Conservation (phyloP, 2,113 vertebrate genomes). For the Eurystomus gularis region DNA sequence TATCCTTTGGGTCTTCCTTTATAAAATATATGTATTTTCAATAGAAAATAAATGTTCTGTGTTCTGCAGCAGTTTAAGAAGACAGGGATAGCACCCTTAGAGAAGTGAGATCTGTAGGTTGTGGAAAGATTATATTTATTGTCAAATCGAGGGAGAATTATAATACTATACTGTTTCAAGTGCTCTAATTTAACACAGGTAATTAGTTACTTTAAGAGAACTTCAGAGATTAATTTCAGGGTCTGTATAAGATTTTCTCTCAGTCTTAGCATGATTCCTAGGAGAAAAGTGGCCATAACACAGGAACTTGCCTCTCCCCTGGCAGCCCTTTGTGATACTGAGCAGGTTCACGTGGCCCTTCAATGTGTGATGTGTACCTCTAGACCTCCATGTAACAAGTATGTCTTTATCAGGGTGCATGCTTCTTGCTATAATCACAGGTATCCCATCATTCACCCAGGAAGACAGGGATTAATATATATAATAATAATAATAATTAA, state of each 20-base stretch:
- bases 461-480: not conserved
- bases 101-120: not conserved
- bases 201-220: constrained; percentile 15
- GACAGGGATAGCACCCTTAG: not conserved
- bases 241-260: not conserved
- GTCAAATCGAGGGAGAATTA: not conserved
- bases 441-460: not conserved
- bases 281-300: not conserved
- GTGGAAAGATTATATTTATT: not conserved
- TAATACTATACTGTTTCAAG: not conserved
- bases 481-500: no score
- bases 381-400: not conserved
- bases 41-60: not conserved
- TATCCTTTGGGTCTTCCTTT: not conserved
- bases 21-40: not conserved
- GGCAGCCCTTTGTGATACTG: not conserved
- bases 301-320: not conserved
- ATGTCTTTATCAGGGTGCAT: not conserved
- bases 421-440: not conserved
- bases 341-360: not conserved
- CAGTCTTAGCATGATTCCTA: not conserved
- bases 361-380: not conserved
- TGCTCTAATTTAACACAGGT: not conserved
- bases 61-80: not conserved
- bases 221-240: constrained; percentile 2